Evolutionary conservation across 2,888 invertebrate genomes (phyloP).

Genomic region (Lordiphosa fenestrarum): DNA sequence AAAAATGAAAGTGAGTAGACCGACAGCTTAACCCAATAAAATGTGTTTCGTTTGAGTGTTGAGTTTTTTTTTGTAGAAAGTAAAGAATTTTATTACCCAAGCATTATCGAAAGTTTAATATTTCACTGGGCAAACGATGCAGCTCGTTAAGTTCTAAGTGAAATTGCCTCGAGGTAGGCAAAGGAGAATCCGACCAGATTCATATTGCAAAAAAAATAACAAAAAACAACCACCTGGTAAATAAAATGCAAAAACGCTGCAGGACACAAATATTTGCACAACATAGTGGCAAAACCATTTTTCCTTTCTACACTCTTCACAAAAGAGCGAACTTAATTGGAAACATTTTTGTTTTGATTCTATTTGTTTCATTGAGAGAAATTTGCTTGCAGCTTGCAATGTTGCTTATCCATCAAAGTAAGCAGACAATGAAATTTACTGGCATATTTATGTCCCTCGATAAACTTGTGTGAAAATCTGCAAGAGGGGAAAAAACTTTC

Average conservation of each 20-base stretch:
- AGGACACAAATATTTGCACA: conserved; percentile 34
- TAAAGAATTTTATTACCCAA: too few species aligned
- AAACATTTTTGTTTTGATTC: conserved; percentile 18
- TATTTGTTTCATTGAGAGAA: background rate
- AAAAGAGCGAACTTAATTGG: conserved; percentile 16
- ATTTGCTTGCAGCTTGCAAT: conserved; percentile 5
- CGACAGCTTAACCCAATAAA: background rate
- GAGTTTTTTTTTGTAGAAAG: background rate
- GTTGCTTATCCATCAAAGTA: conserved; percentile 19
- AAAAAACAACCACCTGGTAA: conserved; percentile 22
- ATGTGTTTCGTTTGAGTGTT: background rate
- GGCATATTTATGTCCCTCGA: conserved; percentile 20
- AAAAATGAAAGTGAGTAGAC: background rate
- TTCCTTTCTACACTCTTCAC: conserved; percentile 10
- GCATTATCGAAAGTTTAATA: conserved; percentile 29
- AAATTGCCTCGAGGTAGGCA: conserved; percentile 12
- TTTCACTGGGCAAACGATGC: conserved; percentile 25
- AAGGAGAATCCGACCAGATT: conserved; percentile 11
- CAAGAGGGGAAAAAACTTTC: conserved; percentile 6
- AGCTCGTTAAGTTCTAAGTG: conserved; percentile 32
- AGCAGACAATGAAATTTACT: conserved; percentile 35
- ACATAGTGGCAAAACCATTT: conserved; percentile 32
- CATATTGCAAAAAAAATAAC: conserved; percentile 25
- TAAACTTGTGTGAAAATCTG: conserved; percentile 18
- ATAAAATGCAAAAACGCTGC: conserved; percentile 24